Conservation (phyloP, 2,113 vertebrate species). For the Anhinga rufa region DNA sequence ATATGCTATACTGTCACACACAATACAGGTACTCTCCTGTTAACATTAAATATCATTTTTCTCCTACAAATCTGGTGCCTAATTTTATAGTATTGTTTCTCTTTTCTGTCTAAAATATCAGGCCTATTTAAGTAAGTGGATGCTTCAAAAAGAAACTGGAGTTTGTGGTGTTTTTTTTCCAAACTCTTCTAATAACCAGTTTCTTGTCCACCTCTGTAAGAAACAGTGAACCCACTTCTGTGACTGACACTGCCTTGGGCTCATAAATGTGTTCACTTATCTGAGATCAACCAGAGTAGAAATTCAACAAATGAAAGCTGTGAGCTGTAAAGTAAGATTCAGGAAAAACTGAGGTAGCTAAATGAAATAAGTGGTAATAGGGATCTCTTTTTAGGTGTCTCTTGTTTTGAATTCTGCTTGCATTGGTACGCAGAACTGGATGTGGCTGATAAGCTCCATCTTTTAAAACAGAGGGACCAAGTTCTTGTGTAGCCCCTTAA, state of each 20-base stretch:
- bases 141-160: not conserved
- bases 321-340: not conserved
- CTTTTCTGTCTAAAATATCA: not conserved
- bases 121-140: not conserved
- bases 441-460: not conserved
- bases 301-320: not conserved
- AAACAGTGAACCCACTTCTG: not conserved
- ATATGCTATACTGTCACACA: not conserved
- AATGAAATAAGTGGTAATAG: not conserved
- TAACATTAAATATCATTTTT: not conserved
- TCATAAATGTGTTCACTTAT: not conserved
- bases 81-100: not conserved
- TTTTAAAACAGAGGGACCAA: not conserved
- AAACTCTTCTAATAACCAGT: not conserved
- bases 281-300: not conserved
- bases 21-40: not conserved
- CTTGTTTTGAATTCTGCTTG: not conserved
- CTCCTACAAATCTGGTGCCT: not conserved
- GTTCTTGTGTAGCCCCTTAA: not conserved
- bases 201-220: not conserved
- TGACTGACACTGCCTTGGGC: not conserved
- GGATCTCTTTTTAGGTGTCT: not conserved
- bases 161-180: not conserved
- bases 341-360: not conserved
- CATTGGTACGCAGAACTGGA: not conserved